Conservation (phyloP, 2,113 vertebrate genomes). For the Colossoma macropomum region DNA sequence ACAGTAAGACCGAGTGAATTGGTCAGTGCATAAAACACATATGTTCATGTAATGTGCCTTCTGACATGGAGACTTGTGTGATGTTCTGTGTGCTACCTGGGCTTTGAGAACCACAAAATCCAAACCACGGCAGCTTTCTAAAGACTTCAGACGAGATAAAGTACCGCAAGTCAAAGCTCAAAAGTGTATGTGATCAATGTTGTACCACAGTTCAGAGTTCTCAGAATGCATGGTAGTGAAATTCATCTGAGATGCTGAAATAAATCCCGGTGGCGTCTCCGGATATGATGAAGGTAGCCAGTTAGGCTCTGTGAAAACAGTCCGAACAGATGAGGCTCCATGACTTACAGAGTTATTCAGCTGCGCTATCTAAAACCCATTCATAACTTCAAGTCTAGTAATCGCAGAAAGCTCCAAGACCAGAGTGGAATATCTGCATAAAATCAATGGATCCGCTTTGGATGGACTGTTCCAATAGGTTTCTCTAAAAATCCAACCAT, state of each 20-base stretch:
- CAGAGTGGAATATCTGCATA: slow-evolving; percentile 30
- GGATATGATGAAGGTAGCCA: slow-evolving; percentile 17
- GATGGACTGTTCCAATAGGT: background rate
- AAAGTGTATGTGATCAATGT: background rate
- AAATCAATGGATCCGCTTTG: slow-evolving; percentile 10
- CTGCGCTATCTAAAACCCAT: slow-evolving; percentile 13
- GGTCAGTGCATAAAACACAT: slow-evolving; percentile 52
- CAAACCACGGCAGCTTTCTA: slow-evolving; percentile 26
- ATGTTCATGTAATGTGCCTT: slow-evolving; percentile 48
- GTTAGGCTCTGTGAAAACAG: background rate
- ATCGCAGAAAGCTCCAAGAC: background rate
- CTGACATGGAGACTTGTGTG: slow-evolving; percentile 30
- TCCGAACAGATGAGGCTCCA: background rate
- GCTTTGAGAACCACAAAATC: slow-evolving; percentile 29
- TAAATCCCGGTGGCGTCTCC: slow-evolving; percentile 2
- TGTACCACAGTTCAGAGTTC: slow-evolving; percentile 35
- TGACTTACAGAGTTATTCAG: slow-evolving; percentile 5
- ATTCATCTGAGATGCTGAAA: slow-evolving; percentile 17
- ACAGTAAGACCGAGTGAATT: slow-evolving; percentile 45
- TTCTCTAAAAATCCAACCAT: slow-evolving; percentile 2
- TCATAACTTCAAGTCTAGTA: background rate
- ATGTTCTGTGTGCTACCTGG: slow-evolving; percentile 3
- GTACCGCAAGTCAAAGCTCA: background rate
- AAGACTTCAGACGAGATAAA: slow-evolving; percentile 26
- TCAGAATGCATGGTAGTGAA: slow-evolving; percentile 22